A percentile compares a stretch with the other conserved stretches of the same genome.
Conservation (phyloP, 2,888 invertebrate genomes). For the Neoscelio sp. region DNA sequence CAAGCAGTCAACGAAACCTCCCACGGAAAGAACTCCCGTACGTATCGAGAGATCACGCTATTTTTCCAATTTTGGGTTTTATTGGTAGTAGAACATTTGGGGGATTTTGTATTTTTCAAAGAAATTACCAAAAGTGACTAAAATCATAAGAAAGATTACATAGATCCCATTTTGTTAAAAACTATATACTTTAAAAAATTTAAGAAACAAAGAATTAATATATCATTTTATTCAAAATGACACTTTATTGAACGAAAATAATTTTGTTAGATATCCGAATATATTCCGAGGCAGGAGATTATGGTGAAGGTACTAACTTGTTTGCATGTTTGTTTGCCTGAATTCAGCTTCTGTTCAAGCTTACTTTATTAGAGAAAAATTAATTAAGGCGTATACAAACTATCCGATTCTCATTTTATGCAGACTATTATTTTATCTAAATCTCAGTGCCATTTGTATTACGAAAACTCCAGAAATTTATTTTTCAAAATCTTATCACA, state of each 20-base stretch:
- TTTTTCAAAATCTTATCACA: too few relatives aligned
- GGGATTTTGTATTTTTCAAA: too few relatives aligned
- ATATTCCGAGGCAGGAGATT: conserved; percentile 45
- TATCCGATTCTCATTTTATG: neutral
- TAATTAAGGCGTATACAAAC: neutral
- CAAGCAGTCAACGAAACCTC: conserved; percentile 82
- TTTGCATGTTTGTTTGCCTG: conserved; percentile 41
- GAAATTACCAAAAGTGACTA: too few relatives aligned
- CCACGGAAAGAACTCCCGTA: conserved; percentile 89
- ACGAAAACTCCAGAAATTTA: too few relatives aligned
- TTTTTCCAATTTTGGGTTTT: conserved; percentile 20
- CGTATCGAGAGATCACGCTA: conserved; percentile 84
- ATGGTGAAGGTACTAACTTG: conserved; percentile 59
- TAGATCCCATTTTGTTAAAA: too few relatives aligned
- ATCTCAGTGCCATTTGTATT: too few relatives aligned
- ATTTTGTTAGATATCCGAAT: conserved; percentile 49
- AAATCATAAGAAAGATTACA: too few relatives aligned
- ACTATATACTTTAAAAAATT: too few relatives aligned
- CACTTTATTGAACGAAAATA: conserved; percentile 9
- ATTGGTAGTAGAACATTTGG: too few relatives aligned
- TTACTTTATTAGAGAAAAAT: conserved; percentile 8
- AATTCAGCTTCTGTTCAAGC: conserved; percentile 21
- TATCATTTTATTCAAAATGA: too few relatives aligned
- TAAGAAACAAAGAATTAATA: too few relatives aligned
- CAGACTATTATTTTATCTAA: too few relatives aligned